Evolutionary conservation across 2,888 invertebrate species (phyloP), one percentile per base, ranked within the genome.

Genomic region (Dromius quadrimaculatus): DNA sequence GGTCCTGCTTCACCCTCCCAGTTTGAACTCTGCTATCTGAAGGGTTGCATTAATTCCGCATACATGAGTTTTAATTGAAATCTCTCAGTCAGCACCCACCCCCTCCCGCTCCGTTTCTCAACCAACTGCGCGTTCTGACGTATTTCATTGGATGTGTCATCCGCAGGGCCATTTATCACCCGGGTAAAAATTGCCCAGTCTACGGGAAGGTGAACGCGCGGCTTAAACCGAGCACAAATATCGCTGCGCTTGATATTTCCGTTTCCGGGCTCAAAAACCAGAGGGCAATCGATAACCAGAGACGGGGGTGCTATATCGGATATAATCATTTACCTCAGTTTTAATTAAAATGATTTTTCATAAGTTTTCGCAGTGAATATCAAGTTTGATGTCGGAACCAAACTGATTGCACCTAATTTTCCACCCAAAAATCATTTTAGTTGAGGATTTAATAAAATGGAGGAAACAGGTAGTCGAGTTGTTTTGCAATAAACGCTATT

Each of bases 51-150:
- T 84, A 84, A 74, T 83, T 84, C 83, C 83, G 80, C 83, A 80
- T 82, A 83, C 82, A 82, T 82, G 83, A 78, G 80, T 83, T 83
- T 83, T 83, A 84, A 84, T 84, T 84, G 83, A 83, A 83, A 81
- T 73, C 73, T 72, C 73, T 71, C 71, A 72, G 73, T 74, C 74
- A 72, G 72, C 74, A 71, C 54, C 65, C 62, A 45, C 64, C 59
- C 41, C 32, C 59, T 45, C 64, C 63, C 66, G 22, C 17, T 34
- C 47, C 41, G 19, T 6, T 9, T 20, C 32, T 8, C 45, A 15
- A 1, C 43, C 43, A 3, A 9, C 47, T 73, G 54, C 76, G 72
- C 76, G 78, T 66, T 66, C 75, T 79, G 78, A 80, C 80, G 81
- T 82, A 82, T 82, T 82, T 82, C 81, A 82, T 81, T 80, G 81